Evolutionary conservation across 2,113 vertebrate species (phyloP), one percentile per base, ranked within the genome.

Genomic region (Romanogobio albipinnatus): DNA sequence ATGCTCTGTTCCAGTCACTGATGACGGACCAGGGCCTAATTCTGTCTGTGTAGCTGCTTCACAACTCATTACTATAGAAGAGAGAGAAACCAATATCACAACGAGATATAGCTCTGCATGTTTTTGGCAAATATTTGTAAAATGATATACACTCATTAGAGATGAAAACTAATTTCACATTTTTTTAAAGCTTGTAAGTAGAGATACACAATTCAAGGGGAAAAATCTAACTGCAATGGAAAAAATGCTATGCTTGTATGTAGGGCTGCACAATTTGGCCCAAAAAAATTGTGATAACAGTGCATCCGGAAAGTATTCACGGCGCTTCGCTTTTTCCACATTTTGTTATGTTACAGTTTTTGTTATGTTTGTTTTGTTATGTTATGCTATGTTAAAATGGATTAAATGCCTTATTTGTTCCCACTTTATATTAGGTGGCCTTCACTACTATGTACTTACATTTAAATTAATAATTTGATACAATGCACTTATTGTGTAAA

Each of bases 31-130:
- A 81, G 89, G 7, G 86, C 84, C 82, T 68, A 92, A 6, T 86
- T 96, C 94, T 1, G 92, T 95, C 84, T 95, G 93, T 0, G 88
- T 94, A 0, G 91, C 92, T 2, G 92, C 93, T 86, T 96, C 93
- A 51, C 92, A 93, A 90, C 87, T 94, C 85, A 93, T 86, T 78
- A 87, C 92, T 13, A 87, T 1, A 47, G 73, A 19, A 26, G 24
- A 19, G 19, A 80, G 14, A 45, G 4, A 9, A 15, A 6, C 14
- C 8, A 62, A 45, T 19, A 9, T 10, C 61, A 66, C 13, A n/a
- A 22, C 17, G 10, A 45, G 33, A 43, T 14, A 76, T 43, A 22
- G 13, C 74, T 19, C 1, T 17, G 7, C 5, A 33, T 68, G 14
- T 47, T 9, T 22, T 53, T 49, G 36, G 24, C 43, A 26, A 59